A percentile compares a stretch with the other conserved stretches of the same genome.
Conservation (phyloP, 2,888 invertebrate genomes). For the Drosophila mayaguana region DNA sequence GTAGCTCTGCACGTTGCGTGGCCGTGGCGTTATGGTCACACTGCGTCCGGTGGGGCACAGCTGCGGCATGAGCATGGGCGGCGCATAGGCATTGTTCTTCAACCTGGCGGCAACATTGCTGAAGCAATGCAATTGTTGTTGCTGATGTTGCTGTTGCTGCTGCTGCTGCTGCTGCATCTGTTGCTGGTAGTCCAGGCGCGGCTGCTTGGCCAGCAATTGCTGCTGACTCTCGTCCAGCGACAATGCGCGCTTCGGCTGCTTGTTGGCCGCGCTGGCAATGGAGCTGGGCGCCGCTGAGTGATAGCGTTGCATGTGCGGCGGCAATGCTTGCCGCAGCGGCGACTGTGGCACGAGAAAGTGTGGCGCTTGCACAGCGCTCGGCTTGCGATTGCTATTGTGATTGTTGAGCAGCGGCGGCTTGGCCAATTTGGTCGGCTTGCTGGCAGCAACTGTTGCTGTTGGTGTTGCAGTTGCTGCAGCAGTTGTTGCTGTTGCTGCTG, state of each 20-base stretch:
- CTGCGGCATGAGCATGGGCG: slow-evolving; percentile 51
- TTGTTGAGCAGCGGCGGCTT: slow-evolving; percentile 26
- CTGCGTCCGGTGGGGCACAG: slow-evolving; percentile 42
- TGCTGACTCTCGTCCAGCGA: slow-evolving; percentile 78
- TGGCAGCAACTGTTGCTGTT: neutral
- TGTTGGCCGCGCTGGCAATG: slow-evolving; percentile 83
- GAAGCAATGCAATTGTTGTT: slow-evolving; percentile 19
- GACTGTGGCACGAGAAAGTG: slow-evolving; percentile 20
- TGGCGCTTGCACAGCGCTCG: slow-evolving; percentile 12
- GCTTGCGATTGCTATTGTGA: slow-evolving; percentile 42
- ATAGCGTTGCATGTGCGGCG: slow-evolving; percentile 72
- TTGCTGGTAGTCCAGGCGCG: slow-evolving; percentile 73
- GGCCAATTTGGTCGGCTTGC: slow-evolving; percentile 10
- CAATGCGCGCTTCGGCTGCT: slow-evolving; percentile 81
- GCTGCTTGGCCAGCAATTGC: slow-evolving; percentile 65
- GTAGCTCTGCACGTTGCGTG: slow-evolving; percentile 29
- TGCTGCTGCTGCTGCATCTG: slow-evolving; percentile 29
- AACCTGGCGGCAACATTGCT: slow-evolving; percentile 26
- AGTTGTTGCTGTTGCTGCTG: neutral
- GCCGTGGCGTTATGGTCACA: slow-evolving; percentile 39
- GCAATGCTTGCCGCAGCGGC: slow-evolving; percentile 76
- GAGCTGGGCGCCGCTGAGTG: slow-evolving; percentile 78
- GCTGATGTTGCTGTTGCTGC: slow-evolving; percentile 16
- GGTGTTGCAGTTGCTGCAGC: neutral
- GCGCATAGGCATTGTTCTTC: slow-evolving; percentile 24